Evolutionary conservation across 2,113 vertebrate species (phyloP).

Genomic region (Eudorcas thomsonii): DNA sequence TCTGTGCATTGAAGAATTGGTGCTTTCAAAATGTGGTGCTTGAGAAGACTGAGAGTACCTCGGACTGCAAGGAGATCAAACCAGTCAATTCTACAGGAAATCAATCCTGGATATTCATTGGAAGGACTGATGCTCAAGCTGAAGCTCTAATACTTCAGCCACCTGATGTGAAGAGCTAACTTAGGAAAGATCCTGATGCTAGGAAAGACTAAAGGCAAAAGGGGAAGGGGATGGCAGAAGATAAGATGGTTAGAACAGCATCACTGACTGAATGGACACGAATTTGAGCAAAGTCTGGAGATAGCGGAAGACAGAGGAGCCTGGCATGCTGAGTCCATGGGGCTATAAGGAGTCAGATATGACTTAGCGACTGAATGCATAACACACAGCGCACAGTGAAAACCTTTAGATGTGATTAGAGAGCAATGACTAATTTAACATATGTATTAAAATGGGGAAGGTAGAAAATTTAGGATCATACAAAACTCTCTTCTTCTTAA

Average conservation of each 20-base stretch:
- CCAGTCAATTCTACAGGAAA: not conserved
- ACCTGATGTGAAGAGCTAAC: not conserved
- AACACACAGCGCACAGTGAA: not conserved
- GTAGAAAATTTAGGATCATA: not conserved
- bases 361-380: not conserved
- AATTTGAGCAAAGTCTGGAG: not conserved
- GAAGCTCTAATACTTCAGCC: not conserved
- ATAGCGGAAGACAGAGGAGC: not conserved
- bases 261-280: fast-evolving
- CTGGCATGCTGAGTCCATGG: not conserved
- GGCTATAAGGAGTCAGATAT: not conserved
- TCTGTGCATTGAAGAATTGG: fast-evolving
- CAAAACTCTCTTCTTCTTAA: not conserved
- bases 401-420: not conserved
- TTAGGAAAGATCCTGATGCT: not conserved
- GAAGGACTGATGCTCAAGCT: not conserved
- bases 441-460: not conserved
- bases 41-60: not conserved
- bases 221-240: not conserved
- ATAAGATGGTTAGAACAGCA: not conserved
- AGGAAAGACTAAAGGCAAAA: not conserved
- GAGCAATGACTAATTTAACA: not conserved
- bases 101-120: not conserved
- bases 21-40: not conserved
- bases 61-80: not conserved